Base-by-base conservation (phyloP, 2,113 vertebrate species). In the Thomomys bottae region DNA sequence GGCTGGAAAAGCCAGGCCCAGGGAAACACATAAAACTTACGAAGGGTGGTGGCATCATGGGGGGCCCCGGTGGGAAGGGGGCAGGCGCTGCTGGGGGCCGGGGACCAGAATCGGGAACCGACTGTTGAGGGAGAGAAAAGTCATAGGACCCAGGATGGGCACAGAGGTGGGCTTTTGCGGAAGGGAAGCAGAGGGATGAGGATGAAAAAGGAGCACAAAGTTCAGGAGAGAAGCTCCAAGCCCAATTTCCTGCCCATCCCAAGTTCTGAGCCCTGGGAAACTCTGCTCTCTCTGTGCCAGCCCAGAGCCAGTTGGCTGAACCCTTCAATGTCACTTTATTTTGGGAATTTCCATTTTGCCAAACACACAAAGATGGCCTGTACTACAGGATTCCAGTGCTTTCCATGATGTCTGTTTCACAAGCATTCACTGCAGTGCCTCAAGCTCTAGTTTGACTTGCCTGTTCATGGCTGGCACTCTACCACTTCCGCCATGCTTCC, bases 31-130 rank as follows among this genome's bases (percentile, higher is more conserved):
- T 77, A 81, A 85, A 95, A 97, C 97, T 98, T 97, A 98, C 97
- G 94, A 98, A 98, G 94, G 97, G 97, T 94, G 97, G 97, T 92
- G 97, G 97, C 96, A 98, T 97, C 96, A 98, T 97, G 90, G 97
- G 97, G 89, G 97, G 92, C 96, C 97, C 94, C 96, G 96, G 94
- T 96, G 97, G 95, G 96, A 97, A 98, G 77, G 97, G 96, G 89
- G 97, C 94, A 84, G 97, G 95, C 96, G 97, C 97, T 95, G 97
- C 97, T 89, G 95, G 96, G 90, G 97, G 97, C 95, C 97, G 97
- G 95, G 97, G 97, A 96, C 97, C 97, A 94, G 97, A 97, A 96
- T 98, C 97, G 95, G 96, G 97, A 96, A 97, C 97, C 95, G 97
- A 97, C 97, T 98, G 97, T 88, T 93, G 96, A 96, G 95, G 94